Evolutionary conservation across 2,113 vertebrate genomes (phyloP).

Genomic region (Anguilla rostrata): DNA sequence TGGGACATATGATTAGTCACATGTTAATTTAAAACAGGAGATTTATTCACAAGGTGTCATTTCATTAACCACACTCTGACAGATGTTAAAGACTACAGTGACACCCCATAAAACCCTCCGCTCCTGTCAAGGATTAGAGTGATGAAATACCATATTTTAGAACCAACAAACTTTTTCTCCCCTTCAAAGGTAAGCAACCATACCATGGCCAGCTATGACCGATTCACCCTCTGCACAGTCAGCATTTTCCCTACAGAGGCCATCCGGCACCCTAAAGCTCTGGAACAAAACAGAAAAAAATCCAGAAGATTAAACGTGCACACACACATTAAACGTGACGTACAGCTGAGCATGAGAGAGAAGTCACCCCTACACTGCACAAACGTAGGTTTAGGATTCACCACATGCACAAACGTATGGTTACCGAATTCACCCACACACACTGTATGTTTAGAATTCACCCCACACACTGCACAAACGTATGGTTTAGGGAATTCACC

Average conservation of each 20-base stretch:
- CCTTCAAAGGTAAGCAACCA: not conserved
- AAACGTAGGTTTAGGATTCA: no score
- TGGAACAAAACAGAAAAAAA: conserved; percentile 54
- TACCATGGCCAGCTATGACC: conserved; percentile 65
- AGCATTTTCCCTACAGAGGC: conserved; percentile 61
- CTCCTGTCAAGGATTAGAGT: no score
- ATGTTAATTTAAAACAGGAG: not conserved
- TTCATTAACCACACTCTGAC: not conserved
- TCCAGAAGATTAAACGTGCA: not conserved
- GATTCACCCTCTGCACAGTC: conserved; percentile 79
- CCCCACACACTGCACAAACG: no score
- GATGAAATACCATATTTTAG: not conserved
- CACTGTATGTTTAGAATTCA: no score
- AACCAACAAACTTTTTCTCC: not conserved
- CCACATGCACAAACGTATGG: no score
- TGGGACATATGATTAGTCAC: not conserved
- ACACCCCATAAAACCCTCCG: no score
- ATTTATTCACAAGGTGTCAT: not conserved
- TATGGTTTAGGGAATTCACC: no score
- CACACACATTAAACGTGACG: not conserved
- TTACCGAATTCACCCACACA: no score
- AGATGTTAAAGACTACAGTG: not conserved
- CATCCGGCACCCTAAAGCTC: conserved; percentile 69
- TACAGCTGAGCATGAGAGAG: not conserved
- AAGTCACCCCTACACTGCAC: no score